Conservation (phyloP, 2,797 vertebrate species). For the Myotis planiceps region DNA sequence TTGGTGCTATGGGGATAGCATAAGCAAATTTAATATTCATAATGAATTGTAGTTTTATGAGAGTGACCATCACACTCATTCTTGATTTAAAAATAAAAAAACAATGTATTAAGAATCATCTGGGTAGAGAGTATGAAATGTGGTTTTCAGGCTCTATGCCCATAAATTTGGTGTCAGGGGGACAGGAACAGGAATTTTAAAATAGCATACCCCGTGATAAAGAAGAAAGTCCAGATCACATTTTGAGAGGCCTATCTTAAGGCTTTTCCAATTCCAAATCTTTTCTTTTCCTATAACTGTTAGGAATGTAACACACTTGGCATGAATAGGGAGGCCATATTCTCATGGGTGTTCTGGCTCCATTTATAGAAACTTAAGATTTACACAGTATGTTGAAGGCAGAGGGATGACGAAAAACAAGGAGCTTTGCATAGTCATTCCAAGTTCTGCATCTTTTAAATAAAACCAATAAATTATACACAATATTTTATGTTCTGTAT, state of each 20-base stretch:
- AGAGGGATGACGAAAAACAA: neutral
- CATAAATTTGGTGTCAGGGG: neutral
- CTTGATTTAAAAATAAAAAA: neutral
- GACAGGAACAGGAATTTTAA: neutral
- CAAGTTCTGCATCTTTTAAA: neutral
- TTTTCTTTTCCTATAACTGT: neutral
- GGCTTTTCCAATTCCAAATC: neutral
- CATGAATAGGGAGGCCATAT: neutral
- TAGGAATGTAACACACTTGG: neutral
- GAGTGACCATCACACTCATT: neutral
- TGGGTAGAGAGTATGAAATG: neutral
- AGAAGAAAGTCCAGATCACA: neutral
- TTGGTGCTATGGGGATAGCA: neutral
- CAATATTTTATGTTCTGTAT: conserved; percentile 27
- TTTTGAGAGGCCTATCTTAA: neutral
- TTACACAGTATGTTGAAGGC: neutral
- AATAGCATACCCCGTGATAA: neutral
- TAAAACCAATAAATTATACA: conserved; percentile 54
- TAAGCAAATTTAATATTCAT: neutral
- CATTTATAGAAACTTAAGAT: conserved; percentile 44
- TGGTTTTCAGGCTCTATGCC: neutral
- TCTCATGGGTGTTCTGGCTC: neutral
- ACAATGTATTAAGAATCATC: neutral
- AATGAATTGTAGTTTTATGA: neutral
- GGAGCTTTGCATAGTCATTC: neutral